Evolutionary conservation across 2,888 invertebrate species (phyloP), one percentile per base, ranked within the genome.

Genomic region (Emesis furor): DNA sequence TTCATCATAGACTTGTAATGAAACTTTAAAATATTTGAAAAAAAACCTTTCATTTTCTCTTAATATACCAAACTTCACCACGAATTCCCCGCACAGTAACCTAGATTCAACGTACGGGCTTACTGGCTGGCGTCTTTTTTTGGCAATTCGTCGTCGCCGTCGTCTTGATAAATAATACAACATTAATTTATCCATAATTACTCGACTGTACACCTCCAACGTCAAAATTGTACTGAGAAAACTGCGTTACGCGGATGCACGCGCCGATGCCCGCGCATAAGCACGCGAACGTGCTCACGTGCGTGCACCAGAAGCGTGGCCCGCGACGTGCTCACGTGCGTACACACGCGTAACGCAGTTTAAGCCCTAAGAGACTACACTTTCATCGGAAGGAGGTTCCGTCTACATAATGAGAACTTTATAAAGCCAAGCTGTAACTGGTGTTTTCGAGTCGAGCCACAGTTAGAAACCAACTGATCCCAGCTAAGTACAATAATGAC

Each of bases 91-190:
- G 87, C 87, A 87, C 84, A 86, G 87, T 69, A 87, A 87, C 87
- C 87, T 87, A 87, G 87, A 87, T 86, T 87, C 87, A 87, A 87
- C 73, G 74, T 42, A 85, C 84, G 86, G 87, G 87, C 87, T 87
- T 84, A 87, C 87, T 86, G 85, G 86, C 85, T 86, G 86, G 76
- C 86, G 85, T 86, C 73, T 87, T 84, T 87, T 87, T 87, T 87
- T 87, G 71, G 85, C 86, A 76, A 85, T 73, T 73, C 73, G 73
- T 73, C 73, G 69, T 76, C 69, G 84, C 81, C 86, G 86, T 83
- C 81, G 84, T 87, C 76, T 87, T 86, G 86, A 74, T 86, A 87
- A 74, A 75, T 86, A 87, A 86, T 86, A 86, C 76, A 77, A 87
- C 79, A 84, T 83, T 87, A 87, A 87, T 74, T 87, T 86, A 75